Evolutionary conservation across 1,140 invertebrate genomes (phyloP).

Genomic region (Neuroterus valhalla): DNA sequence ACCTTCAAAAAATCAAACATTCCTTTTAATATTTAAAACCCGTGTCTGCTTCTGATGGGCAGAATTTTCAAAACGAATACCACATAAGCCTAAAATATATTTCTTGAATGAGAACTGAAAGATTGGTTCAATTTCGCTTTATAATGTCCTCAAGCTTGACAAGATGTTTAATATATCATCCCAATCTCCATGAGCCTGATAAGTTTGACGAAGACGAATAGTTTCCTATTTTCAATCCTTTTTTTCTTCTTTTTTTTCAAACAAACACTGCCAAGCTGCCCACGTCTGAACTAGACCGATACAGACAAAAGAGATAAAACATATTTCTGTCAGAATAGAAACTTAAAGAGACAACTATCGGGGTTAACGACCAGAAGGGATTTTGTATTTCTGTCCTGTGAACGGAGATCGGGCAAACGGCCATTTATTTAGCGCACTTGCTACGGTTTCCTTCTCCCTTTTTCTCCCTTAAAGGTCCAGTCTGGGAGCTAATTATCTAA

Average conservation of each 20-base stretch:
- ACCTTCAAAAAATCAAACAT: too few relatives aligned
- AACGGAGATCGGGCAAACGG: not conserved
- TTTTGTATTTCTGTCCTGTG: conserved; percentile 24
- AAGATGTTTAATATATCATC: too few relatives aligned
- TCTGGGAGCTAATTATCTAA: too few relatives aligned
- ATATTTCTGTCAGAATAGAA: conserved; percentile 2
- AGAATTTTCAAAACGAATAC: too few relatives aligned
- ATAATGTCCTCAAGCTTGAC: too few relatives aligned
- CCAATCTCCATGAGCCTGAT: too few relatives aligned
- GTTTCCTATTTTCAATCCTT: not conserved
- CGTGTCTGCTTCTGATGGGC: too few relatives aligned
- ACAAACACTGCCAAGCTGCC: not conserved
- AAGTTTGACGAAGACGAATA: not conserved
- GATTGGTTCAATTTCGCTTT: too few relatives aligned
- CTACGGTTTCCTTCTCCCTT: conserved; percentile 1
- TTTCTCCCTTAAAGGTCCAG: not conserved
- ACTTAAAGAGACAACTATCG: conserved; percentile 15
- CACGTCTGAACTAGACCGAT: conserved; percentile 15
- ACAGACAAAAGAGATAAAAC: conserved; percentile 12
- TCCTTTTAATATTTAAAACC: too few relatives aligned
- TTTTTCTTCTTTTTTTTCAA: not conserved
- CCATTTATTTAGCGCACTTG: not conserved
- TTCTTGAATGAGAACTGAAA: too few relatives aligned
- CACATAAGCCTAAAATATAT: too few relatives aligned
- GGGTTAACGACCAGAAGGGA: conserved; percentile 24